Percentiles rank a stretch among this genome's conserved stretches.
Conservation (phyloP, 2,797 vertebrate genomes). For the Scarus forsteni region DNA sequence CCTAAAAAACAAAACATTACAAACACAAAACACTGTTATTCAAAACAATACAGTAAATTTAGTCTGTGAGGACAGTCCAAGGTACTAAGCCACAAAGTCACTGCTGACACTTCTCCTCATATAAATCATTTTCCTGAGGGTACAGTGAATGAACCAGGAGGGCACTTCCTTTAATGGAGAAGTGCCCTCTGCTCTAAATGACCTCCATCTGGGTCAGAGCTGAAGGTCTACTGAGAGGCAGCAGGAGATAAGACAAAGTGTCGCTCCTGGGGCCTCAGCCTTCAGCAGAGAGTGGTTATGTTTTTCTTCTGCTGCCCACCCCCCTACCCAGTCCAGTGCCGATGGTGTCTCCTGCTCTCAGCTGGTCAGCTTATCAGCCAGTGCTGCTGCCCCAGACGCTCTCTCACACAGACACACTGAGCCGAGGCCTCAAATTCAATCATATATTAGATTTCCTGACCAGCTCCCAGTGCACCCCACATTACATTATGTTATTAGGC, state of each 20-base stretch:
- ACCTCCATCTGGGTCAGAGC: conserved; percentile 50
- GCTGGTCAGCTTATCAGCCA: conserved; percentile 46
- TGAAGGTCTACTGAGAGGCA: conserved; percentile 52
- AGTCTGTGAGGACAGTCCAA: not conserved
- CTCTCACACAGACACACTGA: conserved; percentile 1
- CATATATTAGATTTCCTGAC: conserved; percentile 49
- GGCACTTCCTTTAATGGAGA: conserved; percentile 47
- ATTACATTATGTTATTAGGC: conserved; percentile 22
- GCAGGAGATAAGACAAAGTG: conserved; percentile 57
- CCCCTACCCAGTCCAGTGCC: conserved; percentile 42
- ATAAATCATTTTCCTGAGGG: conserved; percentile 35
- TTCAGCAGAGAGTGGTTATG: conserved; percentile 39
- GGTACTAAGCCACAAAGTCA: not conserved
- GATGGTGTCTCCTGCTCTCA: conserved; percentile 34
- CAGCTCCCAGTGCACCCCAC: conserved; percentile 20
- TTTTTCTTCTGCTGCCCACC: conserved; percentile 30
- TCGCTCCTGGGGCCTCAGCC: conserved; percentile 41
- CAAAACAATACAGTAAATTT: not conserved
- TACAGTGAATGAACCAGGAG: conserved; percentile 32
- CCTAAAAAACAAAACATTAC: not conserved
- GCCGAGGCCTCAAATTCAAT: conserved; percentile 27
- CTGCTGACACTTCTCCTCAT: conserved; percentile 17
- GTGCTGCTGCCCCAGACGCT: conserved; percentile 16
- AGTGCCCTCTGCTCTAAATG: conserved; percentile 33
- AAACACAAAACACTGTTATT: conserved; percentile 1